Base-by-base conservation (phyloP, 1,140 invertebrate genomes). In the Pomacea maculata region DNA sequence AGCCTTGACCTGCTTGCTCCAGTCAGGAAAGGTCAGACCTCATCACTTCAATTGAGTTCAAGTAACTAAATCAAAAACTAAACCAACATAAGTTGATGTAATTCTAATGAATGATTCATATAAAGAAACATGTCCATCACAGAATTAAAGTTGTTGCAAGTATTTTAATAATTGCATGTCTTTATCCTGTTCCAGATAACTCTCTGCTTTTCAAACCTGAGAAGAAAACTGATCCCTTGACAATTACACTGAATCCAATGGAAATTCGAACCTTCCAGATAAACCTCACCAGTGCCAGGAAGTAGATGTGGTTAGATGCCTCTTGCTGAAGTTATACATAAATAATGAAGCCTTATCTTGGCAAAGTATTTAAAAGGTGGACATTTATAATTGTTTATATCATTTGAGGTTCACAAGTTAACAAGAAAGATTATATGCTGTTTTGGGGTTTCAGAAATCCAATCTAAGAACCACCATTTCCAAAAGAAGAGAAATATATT, bases 221-320 rank as follows among this genome's bases (percentile, higher is more conserved):
- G 85, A 52, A 11, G 12, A 57, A 17, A 8, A 82, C 83, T 54
- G 79, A 86, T 63, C 79, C 78, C 5, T 87, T 92, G 34, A 88
- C 86, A 55, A 86, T 94, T 29, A 86, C 89, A 6, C 85, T 94
- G 14, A 89, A 92, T 19, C 93, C 94, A 6, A 94, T 94, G 93
- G 90, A 94, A 90, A 94, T 94, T 81, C 90, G 93, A 57, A 94
- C 94, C 15, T 94, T 94, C 85, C 77, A 86, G 73, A 82, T 87
- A 1, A 80, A 79, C 15, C 63, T 79, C 4, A 2, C 57, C 8
- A 61, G 57, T 9, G 9, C 57, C 15, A 17, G 57, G 57, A 61
- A 61, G 57, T 61, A 61, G 57, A 0, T 3, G 9, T 45, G 6
- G 6, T 45, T 45, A 45, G 34, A 45, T 45, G 34, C 34, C 34